Conservation (phyloP, 2,888 invertebrate genomes). For the Agonum fuliginosum region DNA sequence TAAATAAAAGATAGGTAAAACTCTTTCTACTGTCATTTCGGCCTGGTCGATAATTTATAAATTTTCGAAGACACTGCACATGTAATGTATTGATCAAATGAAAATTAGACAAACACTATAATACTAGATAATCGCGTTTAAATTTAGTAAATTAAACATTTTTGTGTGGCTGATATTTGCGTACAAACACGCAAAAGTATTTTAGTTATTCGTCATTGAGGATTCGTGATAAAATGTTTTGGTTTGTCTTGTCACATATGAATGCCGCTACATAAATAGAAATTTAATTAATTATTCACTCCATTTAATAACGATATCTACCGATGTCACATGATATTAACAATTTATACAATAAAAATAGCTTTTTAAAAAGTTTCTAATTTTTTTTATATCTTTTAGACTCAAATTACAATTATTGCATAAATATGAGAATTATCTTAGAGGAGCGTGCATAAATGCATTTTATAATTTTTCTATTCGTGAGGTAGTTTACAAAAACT, state of each 20-base stretch:
- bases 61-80: constrained; percentile 17
- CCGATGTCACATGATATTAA: too few relatives aligned
- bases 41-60: constrained; percentile 15
- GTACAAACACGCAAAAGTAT: constrained; percentile 18
- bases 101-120: not conserved
- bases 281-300: constrained; percentile 20
- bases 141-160: not conserved
- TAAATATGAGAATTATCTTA: too few relatives aligned
- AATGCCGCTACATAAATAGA: constrained; percentile 14
- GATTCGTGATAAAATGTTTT: constrained; percentile 31
- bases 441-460: too few relatives aligned
- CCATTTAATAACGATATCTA: not conserved
- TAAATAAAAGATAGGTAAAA: constrained; percentile 30
- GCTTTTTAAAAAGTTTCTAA: too few relatives aligned
- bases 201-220: constrained; percentile 7
- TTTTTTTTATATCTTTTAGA: too few relatives aligned
- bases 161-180: not conserved
- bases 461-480: too few relatives aligned
- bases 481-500: too few relatives aligned
- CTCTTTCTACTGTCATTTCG: constrained; percentile 6
- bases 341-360: too few relatives aligned
- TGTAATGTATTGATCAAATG: not conserved
- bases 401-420: too few relatives aligned
- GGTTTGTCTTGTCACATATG: not conserved
- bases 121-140: not conserved